phyloP scores from a whole-genome alignment of 92 coral and sea anemone genomes.

The Palythoa grandiflora region DNA sequence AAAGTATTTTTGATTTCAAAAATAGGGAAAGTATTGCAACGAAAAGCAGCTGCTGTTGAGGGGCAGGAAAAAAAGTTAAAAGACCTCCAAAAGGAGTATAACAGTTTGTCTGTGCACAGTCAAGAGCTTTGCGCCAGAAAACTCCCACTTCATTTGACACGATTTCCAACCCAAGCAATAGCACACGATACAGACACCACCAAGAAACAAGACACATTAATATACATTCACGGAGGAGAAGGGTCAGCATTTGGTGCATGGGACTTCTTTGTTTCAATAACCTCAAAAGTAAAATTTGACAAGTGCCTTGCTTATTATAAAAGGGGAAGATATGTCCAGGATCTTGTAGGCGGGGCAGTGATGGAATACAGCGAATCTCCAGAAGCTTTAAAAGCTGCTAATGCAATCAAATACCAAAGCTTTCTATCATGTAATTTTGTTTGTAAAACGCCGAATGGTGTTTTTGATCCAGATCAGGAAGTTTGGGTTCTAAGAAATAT shows the following conservation, averaged over 20 bases:
- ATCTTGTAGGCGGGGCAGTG: conserved; percentile 74
- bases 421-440: conserved; percentile 57
- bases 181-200: not conserved
- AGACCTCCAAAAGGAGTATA: not conserved
- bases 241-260: conserved; percentile 73
- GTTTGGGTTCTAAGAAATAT: conserved; percentile 48
- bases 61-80: not conserved
- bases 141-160: not conserved
- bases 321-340: conserved; percentile 68
- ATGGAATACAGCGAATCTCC: conserved; percentile 52
- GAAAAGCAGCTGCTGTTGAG: not conserved
- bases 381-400: conserved; percentile 55
- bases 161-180: not conserved
- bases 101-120: not conserved
- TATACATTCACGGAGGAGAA: conserved; percentile 64
- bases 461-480: conserved; percentile 62
- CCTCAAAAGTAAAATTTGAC: conserved; percentile 53
- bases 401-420: conserved; percentile 51
- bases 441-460: conserved; percentile 63
- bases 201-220: not conserved
- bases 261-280: conserved; percentile 65
- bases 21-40: not conserved
- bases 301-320: not conserved
- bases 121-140: not conserved
- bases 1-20: not conserved